Evolutionary conservation across 2,797 vertebrate species (phyloP), one percentile per base, ranked within the genome.

Genomic region (Acipenser oxyrinchus): DNA sequence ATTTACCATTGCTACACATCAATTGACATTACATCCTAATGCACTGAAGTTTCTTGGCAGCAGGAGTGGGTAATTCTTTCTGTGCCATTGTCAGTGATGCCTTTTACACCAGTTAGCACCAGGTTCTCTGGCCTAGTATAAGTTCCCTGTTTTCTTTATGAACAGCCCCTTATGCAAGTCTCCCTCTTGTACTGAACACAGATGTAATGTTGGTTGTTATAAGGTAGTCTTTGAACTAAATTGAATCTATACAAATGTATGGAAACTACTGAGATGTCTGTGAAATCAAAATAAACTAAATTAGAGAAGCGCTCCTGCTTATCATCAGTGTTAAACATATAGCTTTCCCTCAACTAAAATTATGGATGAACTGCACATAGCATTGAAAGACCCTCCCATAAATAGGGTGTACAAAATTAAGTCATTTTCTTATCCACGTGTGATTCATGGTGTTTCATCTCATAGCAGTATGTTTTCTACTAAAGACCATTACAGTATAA

Each of bases 31-130:
- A 85, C 72, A 79, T 73, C 74, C 81, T 60, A 73, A 77, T 75
- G 79, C 66, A 65, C 51, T 69, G 74, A 75, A 77, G 12, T 18
- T 78, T 78, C 76, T 77, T 82, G 81, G 83, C 79, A 78, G 68
- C 69, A 70, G 66, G 69, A 67, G 70, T 69, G 72, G 72, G 68
- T 71, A 77, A 78, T 68, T 74, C 62, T 77, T 73, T 65, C 60
- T 64, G 51, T 9, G 66, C 51, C 63, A 68, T 79, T 78, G 71
- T 75, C 75, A 74, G 62, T 70, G 59, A 65, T 77, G 76, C 71
- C 71, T 77, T 76, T 79, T 82, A 75, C 69, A 71, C 68, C 72
- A 64, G 66, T 68, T 62, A 59, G 64, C 74, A 72, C 73, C 73
- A 72, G 77, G 75, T 74, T 75, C 69, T 69, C 77, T 78, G 76